Conservation (phyloP, 2,888 invertebrate genomes). For the Eupithecia pulchellata region DNA sequence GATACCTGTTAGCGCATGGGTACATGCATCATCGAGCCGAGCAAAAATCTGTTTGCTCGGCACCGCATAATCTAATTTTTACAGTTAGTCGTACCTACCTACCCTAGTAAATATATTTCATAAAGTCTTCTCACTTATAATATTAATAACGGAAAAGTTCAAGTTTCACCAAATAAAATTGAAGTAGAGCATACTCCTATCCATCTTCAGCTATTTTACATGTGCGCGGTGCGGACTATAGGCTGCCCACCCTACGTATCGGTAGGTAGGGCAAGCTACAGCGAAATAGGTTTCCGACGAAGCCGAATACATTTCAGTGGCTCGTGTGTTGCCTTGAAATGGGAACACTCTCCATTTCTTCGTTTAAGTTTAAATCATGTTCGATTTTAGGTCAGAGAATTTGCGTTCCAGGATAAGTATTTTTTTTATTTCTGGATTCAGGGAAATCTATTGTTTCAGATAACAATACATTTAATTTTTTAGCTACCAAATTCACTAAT, state of each 20-base stretch:
- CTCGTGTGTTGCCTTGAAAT: slow-evolving; percentile 71
- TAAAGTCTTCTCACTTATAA: too few species aligned
- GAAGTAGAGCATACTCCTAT: slow-evolving; percentile 68
- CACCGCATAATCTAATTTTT: too few species aligned
- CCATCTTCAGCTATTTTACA: slow-evolving; percentile 78
- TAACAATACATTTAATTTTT: too few species aligned
- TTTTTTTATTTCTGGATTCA: background rate
- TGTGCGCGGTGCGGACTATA: slow-evolving; percentile 77
- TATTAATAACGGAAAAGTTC: background rate
- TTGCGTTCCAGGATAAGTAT: background rate
- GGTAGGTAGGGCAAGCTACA: slow-evolving; percentile 75
- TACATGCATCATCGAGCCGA: too few species aligned
- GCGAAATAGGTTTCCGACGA: slow-evolving; percentile 79
- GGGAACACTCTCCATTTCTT: slow-evolving; percentile 66
- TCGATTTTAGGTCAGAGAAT: slow-evolving; percentile 51
- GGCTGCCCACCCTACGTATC: slow-evolving; percentile 77
- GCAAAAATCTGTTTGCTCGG: too few species aligned
- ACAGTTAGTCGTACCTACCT: too few species aligned
- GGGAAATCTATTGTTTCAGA: background rate
- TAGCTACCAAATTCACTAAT: too few species aligned
- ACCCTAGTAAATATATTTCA: too few species aligned
- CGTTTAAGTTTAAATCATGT: slow-evolving; percentile 66
- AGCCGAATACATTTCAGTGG: slow-evolving; percentile 78
- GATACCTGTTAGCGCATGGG: too few species aligned
- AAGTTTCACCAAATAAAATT: slow-evolving; percentile 18